Evolutionary conservation across 2,888 invertebrate genomes (phyloP).

Genomic region (Drosophila fulvimacula): DNA sequence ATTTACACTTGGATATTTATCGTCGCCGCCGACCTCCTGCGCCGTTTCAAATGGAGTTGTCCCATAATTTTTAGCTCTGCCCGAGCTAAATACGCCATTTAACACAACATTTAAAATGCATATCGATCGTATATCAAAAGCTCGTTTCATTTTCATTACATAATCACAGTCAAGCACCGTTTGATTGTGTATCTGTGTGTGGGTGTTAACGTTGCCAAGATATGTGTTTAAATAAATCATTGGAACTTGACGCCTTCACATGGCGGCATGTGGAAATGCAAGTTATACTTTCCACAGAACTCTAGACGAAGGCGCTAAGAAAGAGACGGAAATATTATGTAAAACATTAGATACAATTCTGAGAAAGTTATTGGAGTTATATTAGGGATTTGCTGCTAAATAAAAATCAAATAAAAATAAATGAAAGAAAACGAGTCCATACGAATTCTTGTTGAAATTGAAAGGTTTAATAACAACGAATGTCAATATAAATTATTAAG

Average conservation of each 20-base stretch:
- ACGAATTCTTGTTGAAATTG: not conserved
- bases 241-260: slow-evolving; percentile 7
- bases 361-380: not conserved
- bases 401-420: not conserved
- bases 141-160: slow-evolving; percentile 59
- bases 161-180: slow-evolving; percentile 42
- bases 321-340: not conserved
- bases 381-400: not conserved
- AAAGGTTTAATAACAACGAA: not conserved
- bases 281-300: slow-evolving; percentile 1
- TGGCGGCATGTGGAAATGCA: slow-evolving; percentile 7
- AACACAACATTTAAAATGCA: slow-evolving; percentile 65
- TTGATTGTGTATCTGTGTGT: not conserved
- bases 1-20: slow-evolving; percentile 69
- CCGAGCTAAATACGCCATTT: slow-evolving; percentile 62
- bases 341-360: not conserved
- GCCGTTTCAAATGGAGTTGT: slow-evolving; percentile 54
- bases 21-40: slow-evolving; percentile 51
- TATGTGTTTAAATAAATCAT: slow-evolving; percentile 12
- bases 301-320: not conserved
- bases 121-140: slow-evolving; percentile 65
- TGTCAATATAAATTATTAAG: not conserved
- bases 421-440: not conserved
- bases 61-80: slow-evolving; percentile 49
- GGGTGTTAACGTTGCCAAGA: not conserved